Percentiles rank a stretch among this genome's conserved stretches.
Evolutionary conservation across 2,797 vertebrate genomes (phyloP).

Genomic region (Hirundo rustica): DNA sequence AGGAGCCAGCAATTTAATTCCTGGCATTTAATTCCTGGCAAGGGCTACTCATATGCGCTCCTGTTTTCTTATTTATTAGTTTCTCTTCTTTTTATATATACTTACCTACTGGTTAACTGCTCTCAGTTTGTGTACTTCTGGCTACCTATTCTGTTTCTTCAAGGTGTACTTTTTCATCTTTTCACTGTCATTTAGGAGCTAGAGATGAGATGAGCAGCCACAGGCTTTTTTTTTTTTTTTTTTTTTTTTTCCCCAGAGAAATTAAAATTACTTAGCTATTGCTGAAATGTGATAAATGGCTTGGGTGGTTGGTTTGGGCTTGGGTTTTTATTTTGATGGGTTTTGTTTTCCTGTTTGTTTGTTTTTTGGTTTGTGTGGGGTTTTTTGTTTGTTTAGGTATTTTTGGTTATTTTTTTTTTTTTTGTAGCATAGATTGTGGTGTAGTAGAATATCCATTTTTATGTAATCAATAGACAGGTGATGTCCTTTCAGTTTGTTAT

Average conservation of each 20-base stretch:
- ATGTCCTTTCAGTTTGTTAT: neutral
- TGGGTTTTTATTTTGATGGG: neutral
- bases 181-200: neutral
- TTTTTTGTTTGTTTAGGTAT: neutral
- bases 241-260: neutral
- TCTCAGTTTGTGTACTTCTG: neutral
- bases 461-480: neutral
- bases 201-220: neutral
- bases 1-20: neutral
- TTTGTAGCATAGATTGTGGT: neutral
- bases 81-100: neutral
- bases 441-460: neutral
- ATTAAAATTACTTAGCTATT: neutral
- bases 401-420: neutral
- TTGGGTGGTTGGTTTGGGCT: neutral
- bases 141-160: neutral
- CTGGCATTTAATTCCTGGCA: neutral
- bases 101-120: neutral
- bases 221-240: neutral
- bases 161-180: neutral
- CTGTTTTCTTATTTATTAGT: neutral
- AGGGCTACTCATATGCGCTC: neutral
- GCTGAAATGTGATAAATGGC: neutral
- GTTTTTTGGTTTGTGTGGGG: neutral
- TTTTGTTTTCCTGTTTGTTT: neutral